Percentiles rank a stretch among this genome's conserved stretches.
Conservation (phyloP, 2,888 invertebrate genomes). For the Diaperis boleti region DNA sequence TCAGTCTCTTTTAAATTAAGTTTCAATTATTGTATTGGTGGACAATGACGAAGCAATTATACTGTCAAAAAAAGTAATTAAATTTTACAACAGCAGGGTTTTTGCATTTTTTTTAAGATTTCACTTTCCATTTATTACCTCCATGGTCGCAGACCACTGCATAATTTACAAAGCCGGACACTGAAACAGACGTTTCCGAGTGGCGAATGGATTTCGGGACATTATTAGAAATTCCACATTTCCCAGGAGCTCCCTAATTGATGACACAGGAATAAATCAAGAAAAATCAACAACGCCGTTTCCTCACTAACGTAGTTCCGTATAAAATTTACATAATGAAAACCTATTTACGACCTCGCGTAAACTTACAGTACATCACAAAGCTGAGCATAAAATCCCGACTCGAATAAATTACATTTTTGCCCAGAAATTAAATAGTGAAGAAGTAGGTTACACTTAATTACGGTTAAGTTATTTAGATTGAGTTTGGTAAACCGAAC, state of each 20-base stretch:
- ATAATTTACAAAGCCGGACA: slow-evolving; percentile 26
- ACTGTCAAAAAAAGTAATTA: too few species aligned
- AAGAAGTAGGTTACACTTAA: background rate
- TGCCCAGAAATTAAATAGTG: slow-evolving; percentile 12
- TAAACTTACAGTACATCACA: background rate
- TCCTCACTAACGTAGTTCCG: slow-evolving; percentile 8
- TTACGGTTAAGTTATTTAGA: slow-evolving; percentile 11
- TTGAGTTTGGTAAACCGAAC: slow-evolving; percentile 2
- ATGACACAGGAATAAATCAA: slow-evolving; percentile 8
- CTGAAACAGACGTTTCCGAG: slow-evolving; percentile 20
- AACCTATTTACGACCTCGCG: slow-evolving; percentile 7
- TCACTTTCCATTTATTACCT: slow-evolving; percentile 12
- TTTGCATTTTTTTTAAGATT: background rate
- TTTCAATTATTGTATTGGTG: too few species aligned
- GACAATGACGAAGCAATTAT: too few species aligned
- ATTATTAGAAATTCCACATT: slow-evolving; percentile 32
- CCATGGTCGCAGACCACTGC: slow-evolving; percentile 3
- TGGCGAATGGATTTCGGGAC: slow-evolving; percentile 25
- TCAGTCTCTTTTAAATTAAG: too few species aligned
- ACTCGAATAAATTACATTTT: slow-evolving; percentile 8
- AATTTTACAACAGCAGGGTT: too few species aligned
- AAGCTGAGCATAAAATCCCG: slow-evolving; percentile 1
- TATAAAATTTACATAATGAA: slow-evolving; percentile 26
- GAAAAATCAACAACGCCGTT: slow-evolving; percentile 9
- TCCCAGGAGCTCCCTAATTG: slow-evolving; percentile 24